Conservation (phyloP, 2,113 vertebrate genomes). For the Bothrops jararaca region DNA sequence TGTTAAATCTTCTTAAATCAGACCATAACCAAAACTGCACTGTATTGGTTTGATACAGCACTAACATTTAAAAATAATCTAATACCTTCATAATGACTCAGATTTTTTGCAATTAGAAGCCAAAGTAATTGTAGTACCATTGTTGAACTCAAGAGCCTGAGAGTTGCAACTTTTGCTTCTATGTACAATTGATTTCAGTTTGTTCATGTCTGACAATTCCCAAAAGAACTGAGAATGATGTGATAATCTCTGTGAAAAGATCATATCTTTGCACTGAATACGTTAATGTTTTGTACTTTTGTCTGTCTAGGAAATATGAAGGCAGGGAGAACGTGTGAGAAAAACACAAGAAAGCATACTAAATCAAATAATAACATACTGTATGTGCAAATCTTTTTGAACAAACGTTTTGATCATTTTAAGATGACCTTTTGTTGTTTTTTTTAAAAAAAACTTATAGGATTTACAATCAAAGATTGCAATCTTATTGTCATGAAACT, state of each 20-base stretch:
- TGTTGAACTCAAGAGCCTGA: neutral
- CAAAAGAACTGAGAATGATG: neutral
- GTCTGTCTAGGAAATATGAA: neutral
- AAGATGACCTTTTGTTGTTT: neutral
- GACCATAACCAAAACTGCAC: neutral
- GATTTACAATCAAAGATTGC: neutral
- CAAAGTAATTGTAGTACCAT: neutral
- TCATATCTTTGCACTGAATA: neutral
- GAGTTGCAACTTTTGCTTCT: neutral
- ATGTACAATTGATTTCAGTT: slow-evolving; percentile 8
- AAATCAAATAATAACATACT: neutral
- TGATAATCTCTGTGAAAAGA: neutral
- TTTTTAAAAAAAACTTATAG: neutral
- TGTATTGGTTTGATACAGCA: neutral
- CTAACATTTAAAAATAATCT: neutral
- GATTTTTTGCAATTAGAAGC: neutral
- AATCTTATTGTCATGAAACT: neutral
- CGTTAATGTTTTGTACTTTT: neutral
- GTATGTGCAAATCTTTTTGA: neutral
- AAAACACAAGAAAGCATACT: neutral
- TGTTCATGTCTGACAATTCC: neutral
- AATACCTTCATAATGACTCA: neutral
- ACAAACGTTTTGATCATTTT: neutral
- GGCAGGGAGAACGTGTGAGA: neutral
- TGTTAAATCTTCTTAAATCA: neutral